These are phyloP conservation scores for Smithornis capensis DNA, from an alignment of 2,113 vertebrate genomes.

Conservation along the genomic window DNA sequence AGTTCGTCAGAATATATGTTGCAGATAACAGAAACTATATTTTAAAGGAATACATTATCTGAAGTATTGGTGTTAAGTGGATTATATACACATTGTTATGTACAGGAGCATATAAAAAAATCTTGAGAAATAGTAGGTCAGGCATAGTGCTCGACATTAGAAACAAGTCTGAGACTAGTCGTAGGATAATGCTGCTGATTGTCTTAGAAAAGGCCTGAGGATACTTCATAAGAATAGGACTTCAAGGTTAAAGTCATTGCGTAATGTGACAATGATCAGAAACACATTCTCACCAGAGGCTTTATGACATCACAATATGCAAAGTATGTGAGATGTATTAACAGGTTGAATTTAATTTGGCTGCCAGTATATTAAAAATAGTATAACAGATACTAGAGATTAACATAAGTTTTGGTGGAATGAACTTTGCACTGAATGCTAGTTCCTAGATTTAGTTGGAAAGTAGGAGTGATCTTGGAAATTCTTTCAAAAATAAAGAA, in stretches of 20 bases:
- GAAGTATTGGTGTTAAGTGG: neutral
- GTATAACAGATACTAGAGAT: neutral
- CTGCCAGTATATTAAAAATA: neutral
- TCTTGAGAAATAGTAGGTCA: neutral
- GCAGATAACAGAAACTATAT: neutral
- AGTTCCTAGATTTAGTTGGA: neutral
- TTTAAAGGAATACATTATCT: neutral
- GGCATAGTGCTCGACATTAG: neutral
- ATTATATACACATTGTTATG: neutral
- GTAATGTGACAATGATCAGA: neutral
- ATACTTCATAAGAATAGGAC: neutral
- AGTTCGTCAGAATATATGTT: neutral
- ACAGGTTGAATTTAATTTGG: neutral
- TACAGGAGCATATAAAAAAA: neutral
- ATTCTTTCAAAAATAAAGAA: neutral
- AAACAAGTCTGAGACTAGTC: neutral
- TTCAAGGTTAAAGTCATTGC: neutral
- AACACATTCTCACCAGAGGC: neutral
- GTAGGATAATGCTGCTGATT: neutral
- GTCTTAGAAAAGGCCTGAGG: neutral
- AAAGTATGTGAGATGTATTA: neutral
- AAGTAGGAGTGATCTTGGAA: neutral
- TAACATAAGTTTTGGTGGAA: neutral
- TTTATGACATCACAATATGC: neutral
- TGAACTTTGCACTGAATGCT: neutral